Conservation (phyloP, 2,797 vertebrate genomes). For the Lindbergichthys nudifrons region DNA sequence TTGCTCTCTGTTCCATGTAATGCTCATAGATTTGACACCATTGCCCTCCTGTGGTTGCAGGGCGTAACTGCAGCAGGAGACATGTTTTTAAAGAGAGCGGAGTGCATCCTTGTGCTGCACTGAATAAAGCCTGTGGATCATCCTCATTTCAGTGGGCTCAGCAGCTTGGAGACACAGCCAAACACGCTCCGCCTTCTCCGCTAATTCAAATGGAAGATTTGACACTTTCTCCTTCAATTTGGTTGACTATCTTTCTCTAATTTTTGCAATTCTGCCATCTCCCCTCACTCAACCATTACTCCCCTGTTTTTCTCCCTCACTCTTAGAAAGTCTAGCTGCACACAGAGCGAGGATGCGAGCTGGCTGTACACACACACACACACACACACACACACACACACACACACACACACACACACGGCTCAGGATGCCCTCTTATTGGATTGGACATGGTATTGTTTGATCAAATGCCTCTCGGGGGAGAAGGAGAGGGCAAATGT, state of each 20-base stretch:
- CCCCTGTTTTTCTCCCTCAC: neutral
- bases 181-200: constrained; percentile 10
- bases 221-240: constrained; percentile 39
- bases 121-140: constrained; percentile 60
- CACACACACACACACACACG: constrained; percentile 12
- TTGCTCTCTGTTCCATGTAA: neutral
- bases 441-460: constrained; percentile 46
- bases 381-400: no score
- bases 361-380: neutral
- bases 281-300: neutral
- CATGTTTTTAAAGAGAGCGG: constrained; percentile 6
- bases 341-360: constrained; percentile 27
- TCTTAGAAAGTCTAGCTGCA: constrained; percentile 26
- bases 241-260: constrained; percentile 17
- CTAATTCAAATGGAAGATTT: constrained; percentile 46
- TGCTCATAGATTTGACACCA: constrained; percentile 56
- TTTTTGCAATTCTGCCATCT: neutral
- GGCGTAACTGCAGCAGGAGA: constrained; percentile 32
- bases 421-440: constrained; percentile 48
- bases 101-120: constrained; percentile 24
- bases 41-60: constrained; percentile 57
- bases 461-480: constrained; percentile 38
- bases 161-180: constrained; percentile 24
- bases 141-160: constrained; percentile 37
- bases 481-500: constrained; percentile 9